These are phyloP conservation scores for Hippocampus mohnikei DNA, from an alignment of 2,113 vertebrate species.

Conservation along the genomic window DNA sequence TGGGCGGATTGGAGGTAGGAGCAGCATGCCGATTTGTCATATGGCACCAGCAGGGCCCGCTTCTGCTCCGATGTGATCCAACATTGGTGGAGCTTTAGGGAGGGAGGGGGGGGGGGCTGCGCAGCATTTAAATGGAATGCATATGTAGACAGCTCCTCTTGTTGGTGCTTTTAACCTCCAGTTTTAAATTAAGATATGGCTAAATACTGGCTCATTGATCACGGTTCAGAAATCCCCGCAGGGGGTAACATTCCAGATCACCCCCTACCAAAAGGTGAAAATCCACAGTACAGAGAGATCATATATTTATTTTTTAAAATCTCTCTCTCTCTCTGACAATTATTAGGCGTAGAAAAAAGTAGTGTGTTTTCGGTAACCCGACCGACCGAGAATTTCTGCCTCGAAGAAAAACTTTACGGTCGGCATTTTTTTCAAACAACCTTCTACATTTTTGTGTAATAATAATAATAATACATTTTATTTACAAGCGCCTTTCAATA, in stretches of 20 bases:
- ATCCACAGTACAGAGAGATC: background rate
- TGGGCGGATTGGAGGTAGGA: slow-evolving; percentile 72
- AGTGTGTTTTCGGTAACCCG: too few species aligned
- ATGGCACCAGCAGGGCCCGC: slow-evolving; percentile 68
- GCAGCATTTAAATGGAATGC: background rate
- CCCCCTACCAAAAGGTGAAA: background rate
- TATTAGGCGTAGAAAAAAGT: too few species aligned
- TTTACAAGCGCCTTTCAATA: too few species aligned
- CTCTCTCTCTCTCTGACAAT: too few species aligned
- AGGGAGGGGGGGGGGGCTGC: background rate
- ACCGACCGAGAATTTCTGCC: too few species aligned
- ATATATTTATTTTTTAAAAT: too few species aligned
- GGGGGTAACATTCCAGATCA: background rate
- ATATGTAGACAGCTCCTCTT: background rate
- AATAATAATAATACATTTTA: too few species aligned
- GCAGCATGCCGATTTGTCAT: slow-evolving; percentile 71
- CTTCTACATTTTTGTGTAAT: too few species aligned
- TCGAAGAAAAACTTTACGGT: too few species aligned
- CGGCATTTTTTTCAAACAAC: too few species aligned
- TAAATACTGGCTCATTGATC: background rate
- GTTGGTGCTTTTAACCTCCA: background rate
- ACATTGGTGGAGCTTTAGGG: slow-evolving; percentile 40
- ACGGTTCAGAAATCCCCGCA: background rate
- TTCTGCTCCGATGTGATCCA: slow-evolving; percentile 67
- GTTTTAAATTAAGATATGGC: background rate